phyloP scores from a whole-genome alignment of 2,888 invertebrate genomes.

The Diarsia dahlii region DNA sequence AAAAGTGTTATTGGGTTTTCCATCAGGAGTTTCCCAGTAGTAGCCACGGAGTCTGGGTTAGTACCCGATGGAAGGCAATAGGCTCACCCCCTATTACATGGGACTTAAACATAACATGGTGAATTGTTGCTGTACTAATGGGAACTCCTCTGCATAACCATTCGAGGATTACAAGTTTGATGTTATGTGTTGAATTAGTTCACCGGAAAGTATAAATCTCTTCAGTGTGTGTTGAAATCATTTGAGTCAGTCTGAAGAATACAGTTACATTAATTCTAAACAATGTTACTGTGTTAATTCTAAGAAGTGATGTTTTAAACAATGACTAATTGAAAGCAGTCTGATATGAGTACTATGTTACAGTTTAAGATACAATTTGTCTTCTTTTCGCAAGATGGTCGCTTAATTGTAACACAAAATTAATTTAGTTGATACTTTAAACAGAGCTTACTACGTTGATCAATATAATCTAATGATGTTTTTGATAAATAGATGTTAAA shows the following conservation, averaged over 20 bases:
- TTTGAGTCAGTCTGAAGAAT: not conserved
- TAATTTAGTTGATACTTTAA: constrained; percentile 13
- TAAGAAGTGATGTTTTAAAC: not conserved
- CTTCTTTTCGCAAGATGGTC: constrained; percentile 23
- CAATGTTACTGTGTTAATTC: constrained; percentile 9
- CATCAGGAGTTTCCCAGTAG: no score
- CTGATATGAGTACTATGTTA: not conserved
- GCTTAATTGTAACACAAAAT: constrained; percentile 42
- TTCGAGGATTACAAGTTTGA: no score
- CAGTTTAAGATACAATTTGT: constrained; percentile 16
- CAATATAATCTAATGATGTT: constrained; percentile 75
- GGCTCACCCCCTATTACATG: no score
- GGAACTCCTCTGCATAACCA: no score
- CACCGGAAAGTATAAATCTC: constrained; percentile 1
- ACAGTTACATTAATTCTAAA: not conserved
- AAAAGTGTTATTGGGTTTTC: no score
- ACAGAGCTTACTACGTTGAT: constrained; percentile 46
- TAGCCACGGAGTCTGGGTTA: no score
- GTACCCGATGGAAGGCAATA: no score
- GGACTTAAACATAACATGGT: no score
- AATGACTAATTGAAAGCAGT: constrained; percentile 21
- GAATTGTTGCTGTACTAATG: no score
- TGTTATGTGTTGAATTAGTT: constrained; percentile 1
- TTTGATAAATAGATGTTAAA: constrained; percentile 82
- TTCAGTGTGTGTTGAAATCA: not conserved